Percentiles rank a stretch among this genome's conserved stretches.
Evolutionary conservation across 2,113 vertebrate species (phyloP).

Genomic region (Zosterops borbonicus): DNA sequence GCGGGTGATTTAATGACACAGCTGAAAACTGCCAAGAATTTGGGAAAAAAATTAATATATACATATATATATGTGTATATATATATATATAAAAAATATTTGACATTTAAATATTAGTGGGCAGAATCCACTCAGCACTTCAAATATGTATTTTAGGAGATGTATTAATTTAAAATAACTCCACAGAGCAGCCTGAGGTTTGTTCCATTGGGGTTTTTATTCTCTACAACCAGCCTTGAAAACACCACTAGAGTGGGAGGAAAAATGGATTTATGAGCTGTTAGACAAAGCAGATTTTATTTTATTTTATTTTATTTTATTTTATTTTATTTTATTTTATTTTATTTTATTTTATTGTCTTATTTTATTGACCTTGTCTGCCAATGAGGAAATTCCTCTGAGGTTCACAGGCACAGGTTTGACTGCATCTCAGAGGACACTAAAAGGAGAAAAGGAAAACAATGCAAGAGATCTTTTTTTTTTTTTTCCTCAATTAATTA

Average conservation of each 20-base stretch:
- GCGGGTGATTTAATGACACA: background rate
- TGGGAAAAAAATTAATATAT: background rate
- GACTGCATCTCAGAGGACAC: background rate
- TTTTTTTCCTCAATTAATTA: background rate
- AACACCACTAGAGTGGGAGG: background rate
- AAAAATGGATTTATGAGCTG: background rate
- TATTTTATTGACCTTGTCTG: conserved; percentile 21
- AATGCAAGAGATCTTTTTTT: background rate
- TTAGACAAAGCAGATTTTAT: conserved; percentile 1
- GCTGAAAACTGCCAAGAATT: background rate
- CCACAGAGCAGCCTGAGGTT: background rate
- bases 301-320: background rate
- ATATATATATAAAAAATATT: background rate
- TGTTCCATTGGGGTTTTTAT: background rate
- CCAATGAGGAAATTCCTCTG: conserved; percentile 31
- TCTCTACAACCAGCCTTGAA: background rate
- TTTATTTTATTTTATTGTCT: background rate
- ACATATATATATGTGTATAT: background rate
- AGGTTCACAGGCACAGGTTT: background rate
- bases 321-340: conserved; percentile 20
- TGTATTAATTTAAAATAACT: background rate
- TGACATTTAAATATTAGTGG: background rate
- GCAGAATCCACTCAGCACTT: background rate
- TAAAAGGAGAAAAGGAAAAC: background rate
- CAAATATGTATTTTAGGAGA: background rate